phyloP scores from a whole-genome alignment of 2,888 invertebrate genomes.

The Sarcophaga rosellei region DNA sequence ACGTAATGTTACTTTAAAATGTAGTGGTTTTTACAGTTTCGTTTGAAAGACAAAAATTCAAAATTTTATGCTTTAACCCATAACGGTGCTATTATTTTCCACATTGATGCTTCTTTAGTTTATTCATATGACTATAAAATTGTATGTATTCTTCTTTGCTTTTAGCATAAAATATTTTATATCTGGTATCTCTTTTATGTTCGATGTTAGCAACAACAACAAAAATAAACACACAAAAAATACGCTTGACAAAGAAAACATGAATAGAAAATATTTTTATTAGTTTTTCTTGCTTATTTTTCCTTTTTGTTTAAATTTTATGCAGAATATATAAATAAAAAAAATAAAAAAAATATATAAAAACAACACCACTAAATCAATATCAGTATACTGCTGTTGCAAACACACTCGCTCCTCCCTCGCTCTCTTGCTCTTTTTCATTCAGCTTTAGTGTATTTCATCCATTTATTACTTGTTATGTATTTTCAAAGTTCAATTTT shows the following conservation, averaged over 20 bases:
- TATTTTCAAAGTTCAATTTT: constrained; percentile 41
- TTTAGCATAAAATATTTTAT: constrained; percentile 41
- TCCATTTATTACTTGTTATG: constrained; percentile 25
- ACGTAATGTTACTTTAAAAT: too few relatives aligned
- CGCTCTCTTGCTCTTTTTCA: too few relatives aligned
- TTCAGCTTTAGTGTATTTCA: background rate
- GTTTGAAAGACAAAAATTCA: too few relatives aligned
- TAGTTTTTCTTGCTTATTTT: constrained; percentile 16
- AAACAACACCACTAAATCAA: constrained; percentile 22
- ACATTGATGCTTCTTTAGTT: background rate
- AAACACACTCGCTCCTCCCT: background rate
- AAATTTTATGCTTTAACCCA: background rate
- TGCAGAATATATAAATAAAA: background rate
- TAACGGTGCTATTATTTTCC: background rate
- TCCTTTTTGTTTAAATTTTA: background rate
- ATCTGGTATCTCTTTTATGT: constrained; percentile 10
- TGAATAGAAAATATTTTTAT: constrained; percentile 45
- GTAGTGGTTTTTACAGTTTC: too few relatives aligned
- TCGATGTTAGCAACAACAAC: background rate
- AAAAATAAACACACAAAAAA: background rate
- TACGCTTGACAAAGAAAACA: constrained; percentile 27
- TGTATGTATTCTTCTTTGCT: constrained; percentile 10
- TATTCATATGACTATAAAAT: background rate
- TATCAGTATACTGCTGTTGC: constrained; percentile 14
- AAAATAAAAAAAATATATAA: constrained; percentile 7